phyloP scores from a whole-genome alignment of 1,140 invertebrate genomes.

The Trissolcus basalis region DNA sequence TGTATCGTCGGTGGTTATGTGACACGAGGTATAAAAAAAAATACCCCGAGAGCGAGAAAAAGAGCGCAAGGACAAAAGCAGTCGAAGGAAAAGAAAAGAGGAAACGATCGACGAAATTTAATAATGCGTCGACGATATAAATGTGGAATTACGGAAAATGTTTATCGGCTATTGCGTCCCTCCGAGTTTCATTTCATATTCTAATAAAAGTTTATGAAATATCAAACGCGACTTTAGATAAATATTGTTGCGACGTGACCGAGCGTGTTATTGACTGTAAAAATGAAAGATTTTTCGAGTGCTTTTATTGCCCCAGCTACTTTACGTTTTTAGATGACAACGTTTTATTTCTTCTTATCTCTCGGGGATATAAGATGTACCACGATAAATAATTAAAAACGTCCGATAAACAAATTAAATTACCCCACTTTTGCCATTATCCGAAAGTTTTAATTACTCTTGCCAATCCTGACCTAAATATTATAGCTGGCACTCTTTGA shows the following conservation, averaged over 20 bases:
- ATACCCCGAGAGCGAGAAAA: neutral
- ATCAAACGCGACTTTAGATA: conserved; percentile 52
- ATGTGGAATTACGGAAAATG: conserved; percentile 31
- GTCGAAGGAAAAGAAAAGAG: neutral
- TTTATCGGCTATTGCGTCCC: conserved; percentile 35
- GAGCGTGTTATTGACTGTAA: conserved; percentile 51
- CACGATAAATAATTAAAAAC: no score
- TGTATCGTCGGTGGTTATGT: conserved; percentile 32
- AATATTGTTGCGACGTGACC: conserved; percentile 47
- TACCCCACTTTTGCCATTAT: no score
- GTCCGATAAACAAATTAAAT: no score
- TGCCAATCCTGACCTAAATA: no score
- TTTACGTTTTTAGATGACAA: conserved; percentile 7
- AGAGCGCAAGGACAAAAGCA: neutral
- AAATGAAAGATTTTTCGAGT: conserved; percentile 53
- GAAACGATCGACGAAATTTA: conserved; percentile 40
- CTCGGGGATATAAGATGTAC: no score
- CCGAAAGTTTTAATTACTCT: no score
- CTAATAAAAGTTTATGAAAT: conserved; percentile 57
- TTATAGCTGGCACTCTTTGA: no score
- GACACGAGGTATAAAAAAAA: conserved; percentile 8
- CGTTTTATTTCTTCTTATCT: neutral
- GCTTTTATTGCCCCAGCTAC: conserved; percentile 32
- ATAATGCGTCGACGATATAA: conserved; percentile 30
- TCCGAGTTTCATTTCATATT: conserved; percentile 31